These are phyloP conservation scores for Phataginus tricuspis DNA, from an alignment of 2,797 vertebrate species.

Conservation along the genomic window DNA sequence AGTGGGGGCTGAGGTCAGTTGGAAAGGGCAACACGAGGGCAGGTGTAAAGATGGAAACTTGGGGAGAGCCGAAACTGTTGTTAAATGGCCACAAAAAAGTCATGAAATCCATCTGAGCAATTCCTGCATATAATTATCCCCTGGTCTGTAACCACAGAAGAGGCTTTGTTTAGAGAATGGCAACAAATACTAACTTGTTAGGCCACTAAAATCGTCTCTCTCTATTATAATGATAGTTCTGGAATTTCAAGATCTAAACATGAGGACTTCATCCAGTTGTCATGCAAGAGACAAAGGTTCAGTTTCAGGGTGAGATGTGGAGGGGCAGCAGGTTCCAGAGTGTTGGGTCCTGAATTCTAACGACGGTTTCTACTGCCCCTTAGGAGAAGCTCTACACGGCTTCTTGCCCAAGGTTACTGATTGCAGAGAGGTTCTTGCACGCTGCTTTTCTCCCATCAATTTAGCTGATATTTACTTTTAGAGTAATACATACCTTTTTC, in stretches of 20 bases:
- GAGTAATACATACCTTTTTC: neutral
- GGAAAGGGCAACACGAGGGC: neutral
- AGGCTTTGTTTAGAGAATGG: slow-evolving; percentile 44
- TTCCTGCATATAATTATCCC: neutral
- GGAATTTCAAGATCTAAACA: slow-evolving; percentile 49
- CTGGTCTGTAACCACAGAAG: neutral
- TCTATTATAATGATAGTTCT: neutral
- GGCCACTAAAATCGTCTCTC: neutral
- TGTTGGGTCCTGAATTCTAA: slow-evolving; percentile 29
- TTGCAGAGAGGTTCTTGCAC: neutral
- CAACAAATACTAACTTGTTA: slow-evolving; percentile 1
- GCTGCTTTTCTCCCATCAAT: neutral
- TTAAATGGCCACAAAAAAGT: neutral
- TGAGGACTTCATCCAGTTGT: slow-evolving; percentile 8
- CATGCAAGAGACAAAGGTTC: neutral
- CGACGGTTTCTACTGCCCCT: neutral
- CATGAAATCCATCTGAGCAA: neutral
- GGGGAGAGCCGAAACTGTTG: neutral
- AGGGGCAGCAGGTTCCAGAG: neutral
- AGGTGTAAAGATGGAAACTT: neutral
- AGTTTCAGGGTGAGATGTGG: slow-evolving; percentile 24
- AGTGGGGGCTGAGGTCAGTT: neutral
- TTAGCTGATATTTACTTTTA: slow-evolving; percentile 3
- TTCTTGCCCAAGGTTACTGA: neutral
- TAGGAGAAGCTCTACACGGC: neutral